Base-by-base conservation (phyloP, 1,140 invertebrate genomes). In the Orius laevigatus region DNA sequence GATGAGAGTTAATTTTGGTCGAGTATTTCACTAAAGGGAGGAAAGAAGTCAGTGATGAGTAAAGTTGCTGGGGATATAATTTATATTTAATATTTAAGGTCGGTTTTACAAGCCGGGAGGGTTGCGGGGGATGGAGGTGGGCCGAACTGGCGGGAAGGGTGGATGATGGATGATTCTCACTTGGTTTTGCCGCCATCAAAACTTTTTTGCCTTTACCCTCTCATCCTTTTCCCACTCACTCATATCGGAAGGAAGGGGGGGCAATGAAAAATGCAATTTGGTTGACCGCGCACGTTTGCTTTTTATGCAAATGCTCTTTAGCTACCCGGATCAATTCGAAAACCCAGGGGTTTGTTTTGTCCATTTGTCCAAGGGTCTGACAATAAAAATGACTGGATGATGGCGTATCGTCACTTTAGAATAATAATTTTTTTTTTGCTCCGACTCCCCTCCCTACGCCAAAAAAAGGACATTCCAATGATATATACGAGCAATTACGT, bases 251-350 rank as follows among this genome's bases (percentile, higher is more conserved):
- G 36, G 36, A n/a, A 38, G 11, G 15, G n/a, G 36, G 15, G 15
- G n/a, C 36, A 16, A 38, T 38, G 48, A 49, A 49, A 49, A 49
- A 49, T 42, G 48, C 48, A 49, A 49, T 49, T 49, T 49, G 48
- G 20, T 11, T 39, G 14, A 19, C 48, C 19, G 20, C 48, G 25
- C 48, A 49, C 48, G 48, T 49, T 42, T 49, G 48, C 48, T 49
- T 49, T 49, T 49, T 49, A 49, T 49, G 48, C 34, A 49, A 49
- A 49, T 49, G 38, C 25, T 25, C 25, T 25, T 25, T 25, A 25
- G 25, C 25, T 25, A 25, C 25, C 25, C 25, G 25, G 25, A 25
- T 25, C 25, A 25, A 25, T 25, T 25, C 25, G 25, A 25, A 25
- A 25, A 25, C 3, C 25, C 8, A 3, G 3, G 25, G 3, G 25